phyloP scores from a whole-genome alignment of 2,888 invertebrate species.

The Drosophila fungiperda region DNA sequence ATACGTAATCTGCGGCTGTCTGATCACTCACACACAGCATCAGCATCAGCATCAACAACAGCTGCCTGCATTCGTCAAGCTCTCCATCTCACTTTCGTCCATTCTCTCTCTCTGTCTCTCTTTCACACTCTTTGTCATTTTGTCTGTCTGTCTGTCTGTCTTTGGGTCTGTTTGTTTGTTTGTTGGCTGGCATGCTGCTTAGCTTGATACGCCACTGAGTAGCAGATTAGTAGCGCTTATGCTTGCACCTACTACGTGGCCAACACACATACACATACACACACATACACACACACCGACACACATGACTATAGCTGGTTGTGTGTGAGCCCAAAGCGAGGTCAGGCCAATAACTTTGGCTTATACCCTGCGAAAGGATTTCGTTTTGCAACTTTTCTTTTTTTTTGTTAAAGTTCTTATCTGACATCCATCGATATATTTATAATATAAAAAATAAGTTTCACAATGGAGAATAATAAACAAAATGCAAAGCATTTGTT shows the following conservation, averaged over 20 bases:
- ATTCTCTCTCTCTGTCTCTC: conserved; percentile 12
- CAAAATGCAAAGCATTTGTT: no score
- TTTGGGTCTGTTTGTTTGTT: conserved; percentile 37
- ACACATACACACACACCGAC: conserved; percentile 23
- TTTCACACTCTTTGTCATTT: conserved; percentile 4
- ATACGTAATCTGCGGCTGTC: conserved; percentile 78
- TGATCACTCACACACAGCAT: conserved; percentile 62
- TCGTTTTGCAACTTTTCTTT: background rate
- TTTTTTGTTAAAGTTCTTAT: no score
- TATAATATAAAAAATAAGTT: no score
- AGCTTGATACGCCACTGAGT: conserved; percentile 80
- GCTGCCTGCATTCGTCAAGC: conserved; percentile 33
- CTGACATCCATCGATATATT: no score
- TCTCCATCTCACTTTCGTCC: conserved; percentile 17
- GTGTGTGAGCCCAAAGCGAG: background rate
- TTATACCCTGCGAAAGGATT: conserved; percentile 28
- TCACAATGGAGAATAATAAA: no score
- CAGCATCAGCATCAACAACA: conserved; percentile 16
- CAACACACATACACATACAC: conserved; percentile 35
- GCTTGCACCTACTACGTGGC: conserved; percentile 80
- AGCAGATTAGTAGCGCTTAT: conserved; percentile 80
- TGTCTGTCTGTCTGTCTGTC: conserved; percentile 3
- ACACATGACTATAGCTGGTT: conserved; percentile 26
- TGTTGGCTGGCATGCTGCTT: conserved; percentile 65
- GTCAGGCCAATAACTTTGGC: conserved; percentile 23